A percentile compares a stretch with the other conserved stretches of the same genome.
These are phyloP conservation scores for Brenthis hecate DNA, from an alignment of 2,888 invertebrate genomes.

Conservation along the genomic window DNA sequence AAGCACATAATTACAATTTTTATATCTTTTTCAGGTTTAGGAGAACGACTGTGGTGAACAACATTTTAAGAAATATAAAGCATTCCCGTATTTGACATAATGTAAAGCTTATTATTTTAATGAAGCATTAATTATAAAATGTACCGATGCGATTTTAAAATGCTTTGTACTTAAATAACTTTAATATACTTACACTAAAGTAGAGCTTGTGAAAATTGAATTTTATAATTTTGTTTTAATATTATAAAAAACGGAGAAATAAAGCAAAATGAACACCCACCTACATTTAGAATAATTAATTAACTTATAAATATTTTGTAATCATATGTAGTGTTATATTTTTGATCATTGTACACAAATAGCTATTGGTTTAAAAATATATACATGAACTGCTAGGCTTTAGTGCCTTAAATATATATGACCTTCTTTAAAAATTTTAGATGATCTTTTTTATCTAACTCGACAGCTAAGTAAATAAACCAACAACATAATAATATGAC, in stretches of 20 bases:
- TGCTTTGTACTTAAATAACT: slow-evolving; percentile 7
- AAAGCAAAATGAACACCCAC: slow-evolving; percentile 6
- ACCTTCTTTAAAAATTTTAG: neutral
- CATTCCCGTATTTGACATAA: slow-evolving; percentile 38
- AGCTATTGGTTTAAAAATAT: neutral
- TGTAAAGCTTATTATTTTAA: slow-evolving; percentile 16
- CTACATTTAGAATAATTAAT: slow-evolving; percentile 3
- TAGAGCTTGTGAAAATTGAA: neutral
- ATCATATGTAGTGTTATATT: neutral
- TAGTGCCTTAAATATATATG: slow-evolving; percentile 11
- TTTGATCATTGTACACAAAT: neutral
- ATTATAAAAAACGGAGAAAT: neutral
- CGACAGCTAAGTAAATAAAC: too few species aligned
- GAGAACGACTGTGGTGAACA: slow-evolving; percentile 48
- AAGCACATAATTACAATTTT: neutral
- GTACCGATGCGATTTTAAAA: slow-evolving; percentile 9
- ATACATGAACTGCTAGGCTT: slow-evolving; percentile 7
- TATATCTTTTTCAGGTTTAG: slow-evolving; percentile 44
- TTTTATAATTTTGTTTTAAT: neutral
- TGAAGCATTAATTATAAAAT: slow-evolving; percentile 16
- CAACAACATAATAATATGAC: too few species aligned
- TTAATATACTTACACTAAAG: neutral
- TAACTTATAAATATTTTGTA: slow-evolving; percentile 4
- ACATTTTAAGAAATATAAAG: slow-evolving; percentile 30
- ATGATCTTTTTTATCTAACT: too few species aligned